Base-by-base conservation (phyloP, 2,888 invertebrate species). In the Zygaena filipendulae region DNA sequence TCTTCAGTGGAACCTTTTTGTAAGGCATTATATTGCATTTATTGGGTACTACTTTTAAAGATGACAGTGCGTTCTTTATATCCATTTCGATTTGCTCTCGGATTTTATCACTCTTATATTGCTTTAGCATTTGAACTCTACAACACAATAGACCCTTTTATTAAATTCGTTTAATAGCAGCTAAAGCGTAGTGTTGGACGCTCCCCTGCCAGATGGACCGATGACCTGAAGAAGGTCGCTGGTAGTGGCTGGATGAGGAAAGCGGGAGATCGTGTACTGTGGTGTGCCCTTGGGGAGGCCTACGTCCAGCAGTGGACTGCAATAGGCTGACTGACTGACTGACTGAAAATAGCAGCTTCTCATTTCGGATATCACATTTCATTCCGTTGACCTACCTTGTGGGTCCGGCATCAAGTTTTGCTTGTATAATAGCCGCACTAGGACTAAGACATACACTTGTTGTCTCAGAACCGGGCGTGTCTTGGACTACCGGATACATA, bases 401-500 rank as follows among this genome's bases (percentile, higher is more conserved):
- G 10, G 54, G 55, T 10, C 56, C 67, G 3, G 32, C 23, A 22
- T 42, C 41, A 1, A 43, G 42, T 2, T 21, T 10, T n/a, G 39
- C 25, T n/a, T 42, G 43, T 2, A 42, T 8, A 22, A 36, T 43
- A 2, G 35, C 30, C 9, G 37, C 43, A 25, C 43, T 52, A 4
- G 66, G 64, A 30, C 40, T 57, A 0, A 75, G 55, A 36, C 77
- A 77, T 4, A 64, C 58, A 39, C 75, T 74, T 3, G 72, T 72
- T 10, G 62, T 58, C 30, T 69, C 62, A 4, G 75, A 72, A 11
- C 49, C 42, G 0, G 53, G 50, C 2, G 52, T 55, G 20, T 69
- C 71, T 27, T 66, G 64, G 0, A 42, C 45, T 11, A 48, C 35
- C 3, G 74, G 68, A 27, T 82, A 70, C 49, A 74, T 72, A 11